Evolutionary conservation across 2,888 invertebrate species (phyloP).

Genomic region (Dryomyza anilis): DNA sequence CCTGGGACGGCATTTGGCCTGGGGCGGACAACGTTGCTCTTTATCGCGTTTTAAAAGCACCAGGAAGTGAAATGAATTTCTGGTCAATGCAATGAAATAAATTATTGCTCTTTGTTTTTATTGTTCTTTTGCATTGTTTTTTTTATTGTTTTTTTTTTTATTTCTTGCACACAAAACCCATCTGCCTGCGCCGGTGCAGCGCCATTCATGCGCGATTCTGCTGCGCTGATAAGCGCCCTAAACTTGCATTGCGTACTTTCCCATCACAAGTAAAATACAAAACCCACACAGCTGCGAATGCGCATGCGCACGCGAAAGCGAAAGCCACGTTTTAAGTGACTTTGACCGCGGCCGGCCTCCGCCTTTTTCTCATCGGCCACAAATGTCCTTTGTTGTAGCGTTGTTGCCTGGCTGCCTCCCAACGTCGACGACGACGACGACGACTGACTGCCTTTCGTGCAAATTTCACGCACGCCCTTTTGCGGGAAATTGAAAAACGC

Average conservation of each 20-base stretch:
- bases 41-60: constrained; percentile 55
- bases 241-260: constrained; percentile 47
- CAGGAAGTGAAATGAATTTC: constrained; percentile 54
- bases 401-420: too few species aligned
- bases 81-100: constrained; percentile 50
- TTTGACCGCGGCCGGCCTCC: too few species aligned
- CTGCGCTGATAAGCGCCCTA: constrained; percentile 30
- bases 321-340: constrained; percentile 39
- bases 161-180: too few species aligned
- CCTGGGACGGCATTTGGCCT: neutral
- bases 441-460: constrained; percentile 43
- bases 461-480: constrained; percentile 55
- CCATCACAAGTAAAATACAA: constrained; percentile 46
- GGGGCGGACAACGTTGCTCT: constrained; percentile 42
- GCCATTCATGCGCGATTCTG: constrained; percentile 36
- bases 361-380: neutral
- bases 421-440: too few species aligned
- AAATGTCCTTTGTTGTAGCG: constrained; percentile 22
- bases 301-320: constrained; percentile 18
- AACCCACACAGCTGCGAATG: neutral
- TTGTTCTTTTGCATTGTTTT: too few species aligned
- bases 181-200: neutral
- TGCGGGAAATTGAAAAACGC: constrained; percentile 35
- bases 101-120: constrained; percentile 41
- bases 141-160: too few species aligned